Conservation (phyloP, 53 echinoderm and acorn worm genomes). For the Patiria pectinifera region DNA sequence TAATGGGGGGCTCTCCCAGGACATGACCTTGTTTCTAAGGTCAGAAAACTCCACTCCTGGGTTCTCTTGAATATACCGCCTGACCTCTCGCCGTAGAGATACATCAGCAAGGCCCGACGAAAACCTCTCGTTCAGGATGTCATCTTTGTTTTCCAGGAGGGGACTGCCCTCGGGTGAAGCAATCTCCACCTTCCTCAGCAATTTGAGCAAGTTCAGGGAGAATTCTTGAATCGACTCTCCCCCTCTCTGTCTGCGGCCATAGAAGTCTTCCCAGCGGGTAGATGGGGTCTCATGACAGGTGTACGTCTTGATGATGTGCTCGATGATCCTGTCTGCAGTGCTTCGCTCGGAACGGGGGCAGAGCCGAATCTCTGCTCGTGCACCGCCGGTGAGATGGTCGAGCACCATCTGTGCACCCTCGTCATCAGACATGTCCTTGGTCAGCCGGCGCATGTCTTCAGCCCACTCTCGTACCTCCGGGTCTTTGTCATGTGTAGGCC, state of each 20-base stretch:
- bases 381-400: too few species aligned
- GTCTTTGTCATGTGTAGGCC: background rate
- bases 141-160: background rate
- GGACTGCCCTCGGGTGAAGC: background rate
- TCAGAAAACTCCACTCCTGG: background rate
- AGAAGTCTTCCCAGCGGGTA: constrained; percentile 15
- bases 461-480: background rate
- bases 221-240: constrained; percentile 9
- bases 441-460: background rate
- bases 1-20: constrained; percentile 13
- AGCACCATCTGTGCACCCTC: too few species aligned
- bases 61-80: constrained; percentile 3
- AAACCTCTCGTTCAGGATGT: background rate
- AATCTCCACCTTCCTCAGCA: constrained; percentile 25
- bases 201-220: constrained; percentile 10
- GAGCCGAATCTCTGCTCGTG: too few species aligned
- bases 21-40: constrained; percentile 16
- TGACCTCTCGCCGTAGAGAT: constrained; percentile 4
- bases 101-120: background rate
- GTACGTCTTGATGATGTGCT: background rate
- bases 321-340: background rate
- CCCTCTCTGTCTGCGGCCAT: background rate
- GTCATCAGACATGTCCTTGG: constrained; percentile 10
- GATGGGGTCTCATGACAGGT: background rate
- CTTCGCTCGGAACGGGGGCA: too few species aligned